Percentiles rank a stretch among this genome's conserved stretches.
Conservation (phyloP, 1,140 invertebrate genomes). For the Ostrea edulis region DNA sequence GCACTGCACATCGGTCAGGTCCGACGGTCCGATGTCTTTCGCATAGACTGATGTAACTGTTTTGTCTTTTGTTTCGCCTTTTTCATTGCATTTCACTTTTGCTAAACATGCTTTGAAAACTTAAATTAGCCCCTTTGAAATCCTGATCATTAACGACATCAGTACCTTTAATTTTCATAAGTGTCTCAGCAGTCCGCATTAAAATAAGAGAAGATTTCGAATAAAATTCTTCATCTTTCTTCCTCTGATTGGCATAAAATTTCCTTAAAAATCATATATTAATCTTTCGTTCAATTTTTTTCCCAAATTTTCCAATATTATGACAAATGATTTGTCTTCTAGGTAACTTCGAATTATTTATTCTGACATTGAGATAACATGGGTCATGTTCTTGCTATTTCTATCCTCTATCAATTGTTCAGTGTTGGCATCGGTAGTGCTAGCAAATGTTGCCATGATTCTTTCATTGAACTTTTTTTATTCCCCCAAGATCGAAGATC, state of each 20-base stretch:
- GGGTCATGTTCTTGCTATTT: neutral
- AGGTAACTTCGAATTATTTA: neutral
- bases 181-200: conserved; percentile 7
- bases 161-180: neutral
- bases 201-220: neutral
- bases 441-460: neutral
- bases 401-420: neutral
- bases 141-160: too few relatives aligned
- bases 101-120: conserved; percentile 10
- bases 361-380: neutral
- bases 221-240: neutral
- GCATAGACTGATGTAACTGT: too few relatives aligned
- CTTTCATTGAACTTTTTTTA: too few relatives aligned
- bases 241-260: neutral
- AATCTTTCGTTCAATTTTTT: too few relatives aligned
- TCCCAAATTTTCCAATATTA: neutral
- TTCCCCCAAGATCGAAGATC: too few relatives aligned
- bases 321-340: neutral
- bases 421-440: neutral
- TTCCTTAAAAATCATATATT: neutral
- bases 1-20: too few relatives aligned
- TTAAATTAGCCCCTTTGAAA: neutral
- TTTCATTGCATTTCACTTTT: neutral
- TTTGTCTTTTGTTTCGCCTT: conserved; percentile 4
- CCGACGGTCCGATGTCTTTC: too few relatives aligned